phyloP scores from a whole-genome alignment of 2,888 invertebrate species.

The Thecophora atra region DNA sequence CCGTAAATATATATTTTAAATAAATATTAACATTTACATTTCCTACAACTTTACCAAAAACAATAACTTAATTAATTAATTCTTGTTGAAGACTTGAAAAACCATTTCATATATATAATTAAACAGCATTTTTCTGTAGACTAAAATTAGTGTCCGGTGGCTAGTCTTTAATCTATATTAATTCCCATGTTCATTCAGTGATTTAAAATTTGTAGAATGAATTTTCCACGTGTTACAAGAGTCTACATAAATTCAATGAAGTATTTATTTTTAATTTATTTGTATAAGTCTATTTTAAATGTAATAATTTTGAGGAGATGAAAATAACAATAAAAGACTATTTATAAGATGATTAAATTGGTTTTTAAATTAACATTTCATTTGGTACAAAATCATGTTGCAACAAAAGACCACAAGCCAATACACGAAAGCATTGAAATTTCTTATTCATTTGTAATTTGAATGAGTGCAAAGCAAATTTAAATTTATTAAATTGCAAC shows the following conservation, averaged over 20 bases:
- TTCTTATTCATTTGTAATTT: too few species aligned
- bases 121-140: neutral
- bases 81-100: neutral
- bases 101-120: neutral
- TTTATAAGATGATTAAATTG: too few species aligned
- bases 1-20: neutral
- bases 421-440: too few species aligned
- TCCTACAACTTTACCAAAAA: neutral
- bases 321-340: too few species aligned
- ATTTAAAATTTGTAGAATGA: neutral
- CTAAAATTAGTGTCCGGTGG: neutral
- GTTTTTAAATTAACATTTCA: too few species aligned
- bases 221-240: neutral
- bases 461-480: too few species aligned
- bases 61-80: neutral
- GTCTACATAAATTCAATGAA: neutral
- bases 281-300: too few species aligned
- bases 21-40: neutral
- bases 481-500: too few species aligned
- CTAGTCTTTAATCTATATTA: conserved; percentile 4
- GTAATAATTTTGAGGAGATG: too few species aligned
- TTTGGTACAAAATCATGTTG: too few species aligned
- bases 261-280: conserved; percentile 11
- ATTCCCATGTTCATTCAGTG: too few species aligned
- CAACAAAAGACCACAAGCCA: too few species aligned